Conservation (phyloP, 2,113 vertebrate genomes). For the Rynchops niger region DNA sequence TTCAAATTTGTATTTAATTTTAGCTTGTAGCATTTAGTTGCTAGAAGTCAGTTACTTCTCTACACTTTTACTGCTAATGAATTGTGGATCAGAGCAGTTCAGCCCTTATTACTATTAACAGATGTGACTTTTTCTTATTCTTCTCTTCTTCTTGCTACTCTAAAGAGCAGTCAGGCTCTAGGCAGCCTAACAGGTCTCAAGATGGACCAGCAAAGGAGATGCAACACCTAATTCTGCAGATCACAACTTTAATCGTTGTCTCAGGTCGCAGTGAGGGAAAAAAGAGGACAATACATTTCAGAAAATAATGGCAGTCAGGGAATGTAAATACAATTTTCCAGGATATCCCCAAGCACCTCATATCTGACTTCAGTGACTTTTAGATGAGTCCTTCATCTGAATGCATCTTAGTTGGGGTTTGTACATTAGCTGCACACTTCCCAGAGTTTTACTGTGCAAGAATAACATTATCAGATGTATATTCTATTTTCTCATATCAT, state of each 20-base stretch:
- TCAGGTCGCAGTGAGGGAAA: not conserved
- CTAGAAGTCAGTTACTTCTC: not conserved
- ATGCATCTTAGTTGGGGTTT: not conserved
- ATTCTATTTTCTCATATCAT: not conserved
- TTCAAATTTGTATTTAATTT: not conserved
- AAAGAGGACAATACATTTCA: not conserved
- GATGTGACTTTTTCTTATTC: not conserved
- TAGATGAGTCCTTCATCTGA: not conserved
- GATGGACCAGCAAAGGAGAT: not conserved
- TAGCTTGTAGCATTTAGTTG: not conserved
- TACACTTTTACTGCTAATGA: not conserved
- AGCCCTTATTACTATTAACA: not conserved
- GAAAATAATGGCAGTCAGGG: not conserved
- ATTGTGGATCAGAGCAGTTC: not conserved
- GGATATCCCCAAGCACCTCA: not conserved
- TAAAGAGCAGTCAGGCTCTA: not conserved
- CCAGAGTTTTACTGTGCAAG: not conserved
- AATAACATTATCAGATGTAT: not conserved
- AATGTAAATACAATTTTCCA: not conserved
- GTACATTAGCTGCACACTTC: not conserved
- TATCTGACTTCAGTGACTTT: not conserved
- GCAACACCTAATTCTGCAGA: not conserved
- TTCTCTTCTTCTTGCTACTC: not conserved
- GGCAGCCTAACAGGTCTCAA: not conserved
- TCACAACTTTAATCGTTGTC: fast-evolving